Base-by-base conservation (phyloP, 2,797 vertebrate genomes). In the Leptodactylus fallax region DNA sequence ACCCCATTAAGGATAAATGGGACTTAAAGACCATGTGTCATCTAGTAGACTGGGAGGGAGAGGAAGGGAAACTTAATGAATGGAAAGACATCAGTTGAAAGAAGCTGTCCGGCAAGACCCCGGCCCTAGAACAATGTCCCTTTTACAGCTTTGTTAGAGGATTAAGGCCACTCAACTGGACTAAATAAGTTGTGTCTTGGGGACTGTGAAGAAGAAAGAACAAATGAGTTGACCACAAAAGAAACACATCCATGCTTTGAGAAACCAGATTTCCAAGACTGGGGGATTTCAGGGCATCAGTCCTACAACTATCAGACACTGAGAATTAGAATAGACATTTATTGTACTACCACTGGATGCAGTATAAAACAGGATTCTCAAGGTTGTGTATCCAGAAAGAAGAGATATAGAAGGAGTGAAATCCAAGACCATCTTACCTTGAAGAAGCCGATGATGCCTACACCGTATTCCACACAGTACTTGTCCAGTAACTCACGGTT, bases 401-500 rank as follows among this genome's bases (percentile, higher is more conserved):
- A 47, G 23, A 53, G 13, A 36, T 21, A 0, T 5, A 16, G 23
- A 65, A 67, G 53, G 14, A 17, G 17, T 27, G 11, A 81, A 81
- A 47, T 16, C 36, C 60, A 49, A 17, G 45, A 63, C 45, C 45
- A 6, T 6, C 89, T 21, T 90, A 99, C 98, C 97, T 99, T 99
- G 94, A 99, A 99, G 95, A 99, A 99, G 93, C 98, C 98, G 0
- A 99, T 96, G 94, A 99, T 99, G 91, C 98, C 98, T 91, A 99
- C 98, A 0, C 98, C 98, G 0, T 99, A 99, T 91, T 99, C 98
- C 94, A 99, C 97, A 0, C 98, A 99, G 95, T 99, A 99, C 88
- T 99, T 99, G 95, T 99, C 98, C 92, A 99, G 95, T 90, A 99
- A 96, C 93, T 99, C 98, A n/a, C 98, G 94, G 93, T 99, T 99